Conservation (phyloP, 2,888 invertebrate species). For the Idaea straminata region DNA sequence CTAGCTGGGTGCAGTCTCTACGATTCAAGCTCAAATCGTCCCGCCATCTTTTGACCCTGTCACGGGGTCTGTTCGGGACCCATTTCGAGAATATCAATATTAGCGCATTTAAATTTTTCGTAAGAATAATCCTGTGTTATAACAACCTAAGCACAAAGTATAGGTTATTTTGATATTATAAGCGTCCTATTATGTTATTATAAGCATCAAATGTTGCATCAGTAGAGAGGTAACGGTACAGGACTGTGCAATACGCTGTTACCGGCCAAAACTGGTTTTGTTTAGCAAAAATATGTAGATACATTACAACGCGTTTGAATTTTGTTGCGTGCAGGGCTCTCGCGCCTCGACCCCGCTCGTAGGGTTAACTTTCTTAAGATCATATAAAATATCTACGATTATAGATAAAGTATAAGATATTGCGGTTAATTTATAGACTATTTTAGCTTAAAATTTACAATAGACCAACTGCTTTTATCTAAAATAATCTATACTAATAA, state of each 20-base stretch:
- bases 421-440: too few species aligned
- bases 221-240: slow-evolving; percentile 67
- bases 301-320: slow-evolving; percentile 35
- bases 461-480: too few species aligned
- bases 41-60: too few species aligned
- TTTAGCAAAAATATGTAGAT: slow-evolving; percentile 58
- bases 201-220: slow-evolving; percentile 75
- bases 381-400: slow-evolving; percentile 21
- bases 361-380: slow-evolving; percentile 55
- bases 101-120: too few species aligned
- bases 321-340: slow-evolving; percentile 60
- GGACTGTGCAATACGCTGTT: slow-evolving; percentile 62
- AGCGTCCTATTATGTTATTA: slow-evolving; percentile 74
- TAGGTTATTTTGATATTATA: slow-evolving; percentile 28
- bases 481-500: too few species aligned
- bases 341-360: slow-evolving; percentile 53
- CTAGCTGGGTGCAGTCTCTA: too few species aligned
- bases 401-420: too few species aligned
- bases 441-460: too few species aligned
- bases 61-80: too few species aligned
- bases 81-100: too few species aligned
- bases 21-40: too few species aligned
- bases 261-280: slow-evolving; percentile 64
- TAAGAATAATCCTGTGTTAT: too few species aligned
- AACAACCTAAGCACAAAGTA: background rate